Evolutionary conservation across 2,797 vertebrate genomes (phyloP).

Genomic region (Anabacerthia variegaticeps): DNA sequence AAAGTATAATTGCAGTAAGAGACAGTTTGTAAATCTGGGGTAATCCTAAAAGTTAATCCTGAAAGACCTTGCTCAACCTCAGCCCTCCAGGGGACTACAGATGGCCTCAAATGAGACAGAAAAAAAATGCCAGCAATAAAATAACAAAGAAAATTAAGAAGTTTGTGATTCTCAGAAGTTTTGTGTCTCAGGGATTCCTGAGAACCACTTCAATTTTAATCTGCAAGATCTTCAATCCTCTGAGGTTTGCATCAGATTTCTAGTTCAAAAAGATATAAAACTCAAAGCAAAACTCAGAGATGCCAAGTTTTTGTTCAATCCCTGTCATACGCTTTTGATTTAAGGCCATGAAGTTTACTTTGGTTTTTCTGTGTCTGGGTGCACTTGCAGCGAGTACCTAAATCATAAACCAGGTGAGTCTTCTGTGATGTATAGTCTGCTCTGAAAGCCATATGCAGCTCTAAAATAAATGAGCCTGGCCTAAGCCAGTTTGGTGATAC

Average conservation of each 20-base stretch:
- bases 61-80: background rate
- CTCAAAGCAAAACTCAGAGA: constrained; percentile 24
- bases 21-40: background rate
- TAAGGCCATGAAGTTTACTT: background rate
- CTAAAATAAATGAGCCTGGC: background rate
- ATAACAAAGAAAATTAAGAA: background rate
- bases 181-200: background rate
- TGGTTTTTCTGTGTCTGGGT: background rate
- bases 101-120: background rate
- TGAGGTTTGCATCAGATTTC: constrained; percentile 29
- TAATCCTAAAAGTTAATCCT: background rate
- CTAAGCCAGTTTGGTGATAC: background rate
- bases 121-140: background rate
- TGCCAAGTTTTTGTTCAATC: background rate
- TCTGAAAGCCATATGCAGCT: background rate
- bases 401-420: background rate
- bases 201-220: constrained; percentile 8
- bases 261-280: constrained; percentile 30
- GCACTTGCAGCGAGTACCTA: background rate
- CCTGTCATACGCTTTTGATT: background rate
- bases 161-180: background rate
- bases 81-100: background rate
- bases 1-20: background rate
- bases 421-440: background rate
- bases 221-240: background rate